A percentile compares a stretch with the other conserved stretches of the same genome.
Conservation (phyloP, 2,113 vertebrate species). For the Turdus rufiventris region DNA sequence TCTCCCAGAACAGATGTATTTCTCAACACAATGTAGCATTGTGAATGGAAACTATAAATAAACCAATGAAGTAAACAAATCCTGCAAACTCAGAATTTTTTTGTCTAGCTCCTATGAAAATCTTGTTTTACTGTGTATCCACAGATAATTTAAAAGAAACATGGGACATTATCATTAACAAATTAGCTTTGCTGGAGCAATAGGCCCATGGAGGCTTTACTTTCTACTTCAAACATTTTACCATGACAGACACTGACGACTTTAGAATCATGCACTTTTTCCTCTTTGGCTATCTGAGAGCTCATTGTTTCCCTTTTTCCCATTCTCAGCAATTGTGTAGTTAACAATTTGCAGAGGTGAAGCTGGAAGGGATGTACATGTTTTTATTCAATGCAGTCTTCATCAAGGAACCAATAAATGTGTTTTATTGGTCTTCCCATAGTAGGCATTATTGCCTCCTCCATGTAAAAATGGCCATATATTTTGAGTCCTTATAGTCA, state of each 20-base stretch:
- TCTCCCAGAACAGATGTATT: not conserved
- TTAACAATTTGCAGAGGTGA: not conserved
- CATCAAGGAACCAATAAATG: conserved; percentile 47
- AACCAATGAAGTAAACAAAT: not conserved
- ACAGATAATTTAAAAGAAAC: not conserved
- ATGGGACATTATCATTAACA: not conserved
- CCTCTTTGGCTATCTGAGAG: not conserved
- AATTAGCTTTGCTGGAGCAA: not conserved
- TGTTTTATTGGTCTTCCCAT: conserved; percentile 31
- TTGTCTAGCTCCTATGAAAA: not conserved
- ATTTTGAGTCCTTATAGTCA: conserved; percentile 27
- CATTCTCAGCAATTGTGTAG: not conserved
- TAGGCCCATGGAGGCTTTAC: not conserved
- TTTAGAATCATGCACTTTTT: not conserved
- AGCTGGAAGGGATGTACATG: not conserved
- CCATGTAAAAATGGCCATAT: conserved; percentile 11
- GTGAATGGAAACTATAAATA: not conserved
- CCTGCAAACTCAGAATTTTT: not conserved
- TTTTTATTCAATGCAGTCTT: conserved; percentile 39
- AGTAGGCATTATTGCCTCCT: conserved; percentile 14
- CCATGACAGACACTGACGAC: not conserved
- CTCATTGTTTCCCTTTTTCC: not conserved
- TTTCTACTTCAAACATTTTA: not conserved
- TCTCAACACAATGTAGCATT: not conserved
- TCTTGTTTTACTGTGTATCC: not conserved